phyloP scores from a whole-genome alignment of 1,140 invertebrate genomes.

The Geopemphigus sp. region DNA sequence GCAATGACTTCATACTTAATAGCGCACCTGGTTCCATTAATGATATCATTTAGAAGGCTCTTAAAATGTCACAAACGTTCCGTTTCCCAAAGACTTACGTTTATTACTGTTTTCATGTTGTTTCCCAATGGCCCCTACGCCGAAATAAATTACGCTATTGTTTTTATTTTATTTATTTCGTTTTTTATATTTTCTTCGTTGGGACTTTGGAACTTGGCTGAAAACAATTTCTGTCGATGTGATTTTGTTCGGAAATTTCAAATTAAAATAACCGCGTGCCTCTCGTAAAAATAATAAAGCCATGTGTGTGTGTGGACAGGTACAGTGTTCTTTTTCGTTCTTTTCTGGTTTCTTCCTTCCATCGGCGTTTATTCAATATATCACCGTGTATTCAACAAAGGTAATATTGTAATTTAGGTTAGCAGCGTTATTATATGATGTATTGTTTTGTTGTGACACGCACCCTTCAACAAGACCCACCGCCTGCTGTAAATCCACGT shows the following conservation, averaged over 20 bases:
- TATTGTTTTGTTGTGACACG: conserved; percentile 3
- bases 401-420: background rate
- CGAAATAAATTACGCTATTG: conserved; percentile 47
- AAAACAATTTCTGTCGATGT: background rate
- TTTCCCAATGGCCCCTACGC: conserved; percentile 33
- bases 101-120: conserved; percentile 43
- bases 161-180: conserved; percentile 6
- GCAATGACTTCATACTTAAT: background rate
- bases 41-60: conserved; percentile 8
- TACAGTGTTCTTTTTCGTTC: background rate
- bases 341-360: background rate
- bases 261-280: background rate
- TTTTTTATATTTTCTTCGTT: background rate
- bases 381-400: background rate
- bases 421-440: background rate
- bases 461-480: background rate
- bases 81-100: conserved; percentile 34
- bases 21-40: conserved; percentile 5
- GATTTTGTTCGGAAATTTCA: background rate
- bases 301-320: too few relatives aligned
- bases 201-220: background rate
- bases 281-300: too few relatives aligned
- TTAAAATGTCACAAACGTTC: conserved; percentile 34
- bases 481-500: too few relatives aligned
- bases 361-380: background rate